Base-by-base conservation (phyloP, 2,888 invertebrate species). In the Bruchidius siliquastri region DNA sequence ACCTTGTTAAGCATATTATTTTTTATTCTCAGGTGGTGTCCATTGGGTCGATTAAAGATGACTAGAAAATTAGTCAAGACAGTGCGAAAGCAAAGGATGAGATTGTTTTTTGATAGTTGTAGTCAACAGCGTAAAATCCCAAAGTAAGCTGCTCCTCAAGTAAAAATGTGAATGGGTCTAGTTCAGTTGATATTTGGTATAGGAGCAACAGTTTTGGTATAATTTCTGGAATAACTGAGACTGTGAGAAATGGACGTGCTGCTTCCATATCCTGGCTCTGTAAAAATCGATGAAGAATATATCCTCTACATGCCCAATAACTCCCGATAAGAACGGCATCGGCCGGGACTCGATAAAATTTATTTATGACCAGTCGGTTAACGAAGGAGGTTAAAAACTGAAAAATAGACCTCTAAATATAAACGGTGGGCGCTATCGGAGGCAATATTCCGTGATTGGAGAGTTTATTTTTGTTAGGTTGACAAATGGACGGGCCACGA, bases 371-470 rank as follows among this genome's bases (percentile, higher is more conserved):
- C 49, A 13, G 49, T 13, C 49, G 49, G 49, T 49, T 49, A 22
- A 18, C 20, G 22, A 21, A 49, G 49, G 70, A 75, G 73, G 74
- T 73, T 75, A 74, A 74, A 71, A 73, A 73, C 72, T 74, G 76
- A 77, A 74, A 77, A 77, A 76, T 73, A 74, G 71, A 71, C 71
- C 72, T 74, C 74, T 76, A 76, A 77, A 77, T 76, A 75, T 74
- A 75, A 75, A 74, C 73, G 73, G 75, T 75, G 72, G 77, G 77
- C 77, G 78, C 74, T 49, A 49, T 72, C 71, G 72, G 70, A 70
- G 72, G 66, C 69, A 74, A 32, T 68, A 71, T 79, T 76, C 73
- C 79, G 80, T 79, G 79, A 79, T 78, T 78, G 75, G 71, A 70
- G 74, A 73, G 79, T 80, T 80, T 79, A 79, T 76, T 74, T 76